Percentiles rank a stretch among this genome's conserved stretches.
phyloP scores from a whole-genome alignment of 2,113 vertebrate genomes.

The Myocastor coypus region DNA sequence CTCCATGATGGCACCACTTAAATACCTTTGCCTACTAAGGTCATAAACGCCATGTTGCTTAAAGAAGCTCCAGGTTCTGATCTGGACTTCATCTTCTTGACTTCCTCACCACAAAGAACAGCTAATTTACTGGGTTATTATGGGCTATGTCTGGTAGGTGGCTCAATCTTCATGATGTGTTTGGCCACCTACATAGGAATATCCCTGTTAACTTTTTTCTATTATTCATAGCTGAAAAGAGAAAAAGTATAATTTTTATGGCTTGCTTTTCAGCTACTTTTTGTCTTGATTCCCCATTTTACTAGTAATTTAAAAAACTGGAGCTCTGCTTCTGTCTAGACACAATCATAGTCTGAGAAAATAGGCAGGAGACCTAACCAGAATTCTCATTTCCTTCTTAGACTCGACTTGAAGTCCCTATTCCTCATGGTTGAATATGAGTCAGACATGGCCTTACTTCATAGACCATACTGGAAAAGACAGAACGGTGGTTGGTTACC shows the following conservation, averaged over 20 bases:
- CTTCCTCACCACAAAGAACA: neutral
- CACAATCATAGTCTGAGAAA: neutral
- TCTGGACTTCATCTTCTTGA: neutral
- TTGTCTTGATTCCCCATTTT: neutral
- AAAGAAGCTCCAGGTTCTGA: neutral
- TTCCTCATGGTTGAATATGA: neutral
- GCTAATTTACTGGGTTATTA: neutral
- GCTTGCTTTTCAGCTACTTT: neutral
- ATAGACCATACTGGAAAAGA: neutral
- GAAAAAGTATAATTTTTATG: neutral
- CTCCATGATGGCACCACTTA: neutral
- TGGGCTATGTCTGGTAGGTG: neutral
- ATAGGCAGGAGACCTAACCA: neutral
- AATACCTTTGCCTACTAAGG: neutral
- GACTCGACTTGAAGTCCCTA: neutral
- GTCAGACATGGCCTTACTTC: neutral
- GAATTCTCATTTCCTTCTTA: neutral
- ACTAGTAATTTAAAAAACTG: neutral
- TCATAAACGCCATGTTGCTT: neutral
- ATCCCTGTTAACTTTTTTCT: neutral
- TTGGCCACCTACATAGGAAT: neutral
- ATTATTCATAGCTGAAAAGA: neutral
- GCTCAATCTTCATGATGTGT: neutral
- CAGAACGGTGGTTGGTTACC: neutral
- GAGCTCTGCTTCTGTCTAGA: neutral